phyloP scores from a whole-genome alignment of 2,888 invertebrate genomes.

The Polymixis flavicincta region DNA sequence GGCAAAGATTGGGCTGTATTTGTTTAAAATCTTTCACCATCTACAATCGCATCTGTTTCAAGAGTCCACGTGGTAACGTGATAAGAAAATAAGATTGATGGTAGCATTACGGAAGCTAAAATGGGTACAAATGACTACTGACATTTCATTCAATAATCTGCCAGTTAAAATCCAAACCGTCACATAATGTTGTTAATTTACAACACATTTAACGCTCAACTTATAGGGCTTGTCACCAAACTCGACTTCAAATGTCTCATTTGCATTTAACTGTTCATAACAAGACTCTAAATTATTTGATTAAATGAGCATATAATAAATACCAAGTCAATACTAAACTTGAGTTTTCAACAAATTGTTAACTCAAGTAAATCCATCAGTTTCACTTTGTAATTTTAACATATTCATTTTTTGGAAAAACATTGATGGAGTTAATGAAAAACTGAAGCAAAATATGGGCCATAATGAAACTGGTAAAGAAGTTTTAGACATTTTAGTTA shows the following conservation, averaged over 20 bases:
- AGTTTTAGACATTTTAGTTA: neutral
- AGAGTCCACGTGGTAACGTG: neutral
- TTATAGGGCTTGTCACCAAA: slow-evolving; percentile 12
- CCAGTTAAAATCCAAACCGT: slow-evolving; percentile 20
- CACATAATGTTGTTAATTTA: slow-evolving; percentile 36
- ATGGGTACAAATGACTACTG: neutral
- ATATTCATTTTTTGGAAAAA: neutral
- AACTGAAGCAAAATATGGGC: neutral
- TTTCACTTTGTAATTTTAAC: neutral
- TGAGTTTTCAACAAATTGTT: neutral
- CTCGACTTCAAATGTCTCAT: slow-evolving; percentile 40
- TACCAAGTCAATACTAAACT: slow-evolving; percentile 23
- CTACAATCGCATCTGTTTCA: neutral
- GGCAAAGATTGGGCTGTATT: neutral
- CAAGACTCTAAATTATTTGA: slow-evolving; percentile 36
- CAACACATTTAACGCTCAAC: slow-evolving; percentile 20
- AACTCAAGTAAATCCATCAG: neutral
- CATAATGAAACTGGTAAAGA: neutral
- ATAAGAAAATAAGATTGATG: neutral
- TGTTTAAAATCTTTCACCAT: slow-evolving; percentile 5
- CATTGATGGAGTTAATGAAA: neutral
- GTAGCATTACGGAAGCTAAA: neutral
- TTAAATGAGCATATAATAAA: slow-evolving; percentile 35
- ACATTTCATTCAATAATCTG: slow-evolving; percentile 19
- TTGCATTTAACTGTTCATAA: slow-evolving; percentile 38